Percentiles rank a stretch among this genome's conserved stretches.
phyloP scores from a whole-genome alignment of 2,888 invertebrate species.

The Oeneis ivallda region DNA sequence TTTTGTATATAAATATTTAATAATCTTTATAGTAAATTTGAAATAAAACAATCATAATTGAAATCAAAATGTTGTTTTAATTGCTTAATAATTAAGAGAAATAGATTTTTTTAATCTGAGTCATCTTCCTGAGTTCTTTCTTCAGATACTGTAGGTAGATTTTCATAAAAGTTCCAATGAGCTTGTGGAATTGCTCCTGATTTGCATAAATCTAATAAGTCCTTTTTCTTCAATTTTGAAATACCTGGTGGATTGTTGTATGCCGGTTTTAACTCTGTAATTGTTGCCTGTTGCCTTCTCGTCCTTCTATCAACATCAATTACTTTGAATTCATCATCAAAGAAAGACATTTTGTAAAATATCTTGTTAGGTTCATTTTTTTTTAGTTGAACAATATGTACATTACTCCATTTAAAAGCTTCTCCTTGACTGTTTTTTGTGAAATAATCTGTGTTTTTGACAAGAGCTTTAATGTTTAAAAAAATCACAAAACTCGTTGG shows the following conservation, averaged over 20 bases:
- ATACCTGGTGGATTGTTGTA: slow-evolving; percentile 7
- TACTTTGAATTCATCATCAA: slow-evolving; percentile 7
- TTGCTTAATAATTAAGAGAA: slow-evolving; percentile 1
- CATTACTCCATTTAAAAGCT: slow-evolving; percentile 1
- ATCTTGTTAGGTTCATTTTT: slow-evolving; percentile 5
- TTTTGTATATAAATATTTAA: slow-evolving; percentile 3
- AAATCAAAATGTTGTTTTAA: slow-evolving; percentile 7
- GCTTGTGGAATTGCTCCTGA: slow-evolving; percentile 4
- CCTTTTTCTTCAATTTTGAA: slow-evolving; percentile 7
- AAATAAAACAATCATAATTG: slow-evolving; percentile 2
- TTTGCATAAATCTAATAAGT: slow-evolving; percentile 5
- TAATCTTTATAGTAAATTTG: slow-evolving; percentile 3
- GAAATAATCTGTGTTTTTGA: slow-evolving; percentile 5
- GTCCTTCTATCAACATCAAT: slow-evolving; percentile 7
- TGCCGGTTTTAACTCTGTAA: slow-evolving; percentile 2
- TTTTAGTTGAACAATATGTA: slow-evolving; percentile 1
- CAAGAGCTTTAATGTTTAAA: slow-evolving; percentile 4
- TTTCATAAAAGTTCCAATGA: slow-evolving; percentile 7
- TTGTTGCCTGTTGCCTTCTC: slow-evolving; percentile 5
- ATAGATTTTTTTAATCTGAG: slow-evolving; percentile 1
- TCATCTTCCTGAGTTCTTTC: slow-evolving; percentile 7
- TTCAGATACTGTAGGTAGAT: slow-evolving; percentile 4
- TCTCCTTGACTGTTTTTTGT: slow-evolving; percentile 7
- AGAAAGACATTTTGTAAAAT: slow-evolving; percentile 7
- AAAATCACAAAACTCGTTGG: slow-evolving; percentile 4